Base-by-base conservation (phyloP, 2,797 vertebrate genomes). In the Alcedo quadribrachys region DNA sequence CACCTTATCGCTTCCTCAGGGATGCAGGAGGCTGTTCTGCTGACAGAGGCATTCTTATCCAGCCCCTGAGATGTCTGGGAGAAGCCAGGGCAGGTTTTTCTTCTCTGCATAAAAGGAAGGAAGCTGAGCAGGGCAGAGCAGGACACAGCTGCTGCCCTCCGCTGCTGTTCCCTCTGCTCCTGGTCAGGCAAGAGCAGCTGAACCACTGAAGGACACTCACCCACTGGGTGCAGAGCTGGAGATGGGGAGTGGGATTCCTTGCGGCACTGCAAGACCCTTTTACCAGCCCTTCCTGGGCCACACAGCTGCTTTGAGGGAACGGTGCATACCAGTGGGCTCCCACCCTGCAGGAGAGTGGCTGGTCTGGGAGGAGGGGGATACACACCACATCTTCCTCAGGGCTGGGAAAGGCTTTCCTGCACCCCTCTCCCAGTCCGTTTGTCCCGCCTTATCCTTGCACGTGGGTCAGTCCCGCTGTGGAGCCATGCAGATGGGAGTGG, bases 381-480 rank as follows among this genome's bases (percentile, higher is more conserved):
- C 0, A 1, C 42, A 32, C 27, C 11, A 25, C 8, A 3, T 57
- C 37, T 69, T 79, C 60, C 20, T 79, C 1, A 2, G 40, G 20
- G 12, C 2, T 17, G 15, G 45, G 43, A 48, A 69, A 69, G 45
- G 42, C 37, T 84, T 4, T 81, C 28, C n/a, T 40, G 8, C 33
- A 20, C 13, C 20, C 15, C 22, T 69, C 9, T 87, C 40, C 32
- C 62, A 75, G 40, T 27, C 53, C 1, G 0, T 27, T 0, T 51
- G 19, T 60, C 61, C 63, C 37, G 21, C 58, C 40, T 78, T 46
- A 35, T 40, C 67, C 40, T 42, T 68, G 48, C 19, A 22, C n/a
- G 16, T 43, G 1, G 0, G 19, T 55, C 0, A 1, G 55, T 80
- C 28, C 35, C 3, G 3, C 50, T 19, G 53, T 0, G 0, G 53